phyloP scores from a whole-genome alignment of 2,888 invertebrate genomes.

The Thera obeliscata region DNA sequence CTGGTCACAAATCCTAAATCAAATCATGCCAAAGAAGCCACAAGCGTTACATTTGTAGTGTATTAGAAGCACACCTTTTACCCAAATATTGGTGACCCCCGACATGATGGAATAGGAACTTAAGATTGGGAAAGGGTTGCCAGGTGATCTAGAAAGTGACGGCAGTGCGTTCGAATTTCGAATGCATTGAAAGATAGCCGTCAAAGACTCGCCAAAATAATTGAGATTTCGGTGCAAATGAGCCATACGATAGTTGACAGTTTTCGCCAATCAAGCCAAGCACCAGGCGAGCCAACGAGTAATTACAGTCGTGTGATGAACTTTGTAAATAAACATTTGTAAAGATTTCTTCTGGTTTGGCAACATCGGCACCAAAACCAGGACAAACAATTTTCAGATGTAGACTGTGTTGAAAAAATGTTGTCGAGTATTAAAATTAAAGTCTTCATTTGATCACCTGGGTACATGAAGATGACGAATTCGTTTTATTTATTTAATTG shows the following conservation, averaged over 20 bases:
- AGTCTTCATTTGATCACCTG: no score
- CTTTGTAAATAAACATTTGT: neutral
- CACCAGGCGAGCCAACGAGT: neutral
- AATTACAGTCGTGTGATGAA: neutral
- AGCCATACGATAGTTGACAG: neutral
- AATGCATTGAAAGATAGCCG: neutral
- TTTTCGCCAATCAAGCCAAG: neutral
- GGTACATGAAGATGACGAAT: no score
- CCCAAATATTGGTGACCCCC: no score
- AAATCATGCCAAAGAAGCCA: no score
- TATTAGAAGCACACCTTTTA: no score
- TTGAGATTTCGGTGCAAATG: slow-evolving; percentile 1
- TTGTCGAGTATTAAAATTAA: no score
- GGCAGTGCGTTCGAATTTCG: neutral
- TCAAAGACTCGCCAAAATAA: neutral
- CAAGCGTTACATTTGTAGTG: no score
- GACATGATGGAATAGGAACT: no score
- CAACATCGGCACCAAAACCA: neutral
- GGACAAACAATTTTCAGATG: neutral
- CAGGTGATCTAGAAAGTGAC: no score
- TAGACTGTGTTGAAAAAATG: neutral
- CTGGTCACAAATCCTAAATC: no score
- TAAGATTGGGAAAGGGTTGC: no score
- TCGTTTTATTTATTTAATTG: no score
- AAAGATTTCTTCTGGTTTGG: neutral